Evolutionary conservation across 2,888 invertebrate species (phyloP), one percentile per base, ranked within the genome.

Genomic region (Rhagonycha fulva): DNA sequence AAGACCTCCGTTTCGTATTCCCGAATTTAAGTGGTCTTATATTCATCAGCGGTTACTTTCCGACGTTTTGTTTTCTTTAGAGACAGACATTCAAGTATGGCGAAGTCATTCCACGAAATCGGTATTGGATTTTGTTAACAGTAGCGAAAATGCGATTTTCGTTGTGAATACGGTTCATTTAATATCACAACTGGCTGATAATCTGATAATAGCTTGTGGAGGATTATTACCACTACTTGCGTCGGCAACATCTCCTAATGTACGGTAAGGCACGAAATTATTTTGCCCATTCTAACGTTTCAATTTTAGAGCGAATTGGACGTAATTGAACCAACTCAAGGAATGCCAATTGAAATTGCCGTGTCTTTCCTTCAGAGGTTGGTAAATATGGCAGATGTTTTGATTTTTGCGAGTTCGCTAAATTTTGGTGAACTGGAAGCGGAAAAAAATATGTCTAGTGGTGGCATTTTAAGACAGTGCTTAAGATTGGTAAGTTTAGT

Each of bases 391-490:
- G 98, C 98, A 0, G 99, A 99, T 86, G 98, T 99, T 66, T 92
- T 99, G 30, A 98, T 99, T 83, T 99, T 99, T 89, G 98, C 99
- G 75, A 98, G 98, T 85, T 97, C 98, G 2, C 91, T 99, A 75
- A 98, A 98, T 90, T 99, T 99, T 86, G 96, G 96, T 26, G 99
- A 99, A 88, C 89, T 99, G 66, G 99, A 99, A 89, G 97, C 98
- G 0, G 99, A 99, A 89, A 99, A 99, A 89, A 99, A 99, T 87
- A 99, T 99, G 99, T 98, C 98, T 69, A 96, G 96, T 84, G 99
- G 99, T n/a, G 99, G 99, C 68, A 99, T 99, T 82, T 89, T 99
- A 73, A 89, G 99, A 75, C 99, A 99, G 89, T 98, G 99, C 87
- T 91, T 99, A 76, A 90, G 99, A 87, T 89, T 99, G 91, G 96